Evolutionary conservation across 2,888 invertebrate genomes (phyloP).

Genomic region (Pyralis farinalis): DNA sequence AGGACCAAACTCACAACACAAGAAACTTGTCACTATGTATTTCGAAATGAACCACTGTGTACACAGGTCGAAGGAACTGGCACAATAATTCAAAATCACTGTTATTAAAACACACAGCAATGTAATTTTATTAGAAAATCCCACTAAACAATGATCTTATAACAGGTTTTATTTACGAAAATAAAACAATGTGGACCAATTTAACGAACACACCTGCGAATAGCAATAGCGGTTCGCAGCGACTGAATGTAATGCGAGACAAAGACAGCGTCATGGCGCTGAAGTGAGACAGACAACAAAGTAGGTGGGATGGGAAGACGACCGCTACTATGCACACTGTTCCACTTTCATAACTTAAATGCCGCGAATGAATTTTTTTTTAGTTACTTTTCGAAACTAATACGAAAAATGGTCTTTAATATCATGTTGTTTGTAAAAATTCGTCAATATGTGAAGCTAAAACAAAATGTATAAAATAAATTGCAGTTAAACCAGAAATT

Average conservation of each 20-base stretch:
- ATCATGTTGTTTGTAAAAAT: neutral
- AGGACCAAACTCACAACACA: slow-evolving; percentile 63
- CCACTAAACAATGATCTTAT: slow-evolving; percentile 24
- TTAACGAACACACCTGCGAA: slow-evolving; percentile 46
- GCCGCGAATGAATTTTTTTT: slow-evolving; percentile 16
- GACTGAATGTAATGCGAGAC: slow-evolving; percentile 63
- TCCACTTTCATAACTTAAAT: slow-evolving; percentile 40
- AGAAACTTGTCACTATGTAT: slow-evolving; percentile 72
- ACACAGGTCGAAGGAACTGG: slow-evolving; percentile 29
- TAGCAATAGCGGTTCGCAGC: slow-evolving; percentile 59
- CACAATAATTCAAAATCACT: slow-evolving; percentile 26
- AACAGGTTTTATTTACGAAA: slow-evolving; percentile 64
- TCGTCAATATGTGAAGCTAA: no score
- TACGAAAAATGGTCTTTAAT: neutral
- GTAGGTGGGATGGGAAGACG: slow-evolving; percentile 73
- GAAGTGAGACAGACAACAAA: slow-evolving; percentile 56
- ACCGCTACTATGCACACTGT: slow-evolving; percentile 63
- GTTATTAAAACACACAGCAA: slow-evolving; percentile 14
- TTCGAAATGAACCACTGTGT: slow-evolving; percentile 50
- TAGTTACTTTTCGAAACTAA: neutral
- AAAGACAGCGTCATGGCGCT: slow-evolving; percentile 57
- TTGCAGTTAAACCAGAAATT: no score
- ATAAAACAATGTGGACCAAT: slow-evolving; percentile 31
- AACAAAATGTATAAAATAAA: no score
- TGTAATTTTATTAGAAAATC: slow-evolving; percentile 13